Evolutionary conservation across 2,113 vertebrate species (phyloP), one percentile per base, ranked within the genome.

Genomic region (Sceloporus undulatus): DNA sequence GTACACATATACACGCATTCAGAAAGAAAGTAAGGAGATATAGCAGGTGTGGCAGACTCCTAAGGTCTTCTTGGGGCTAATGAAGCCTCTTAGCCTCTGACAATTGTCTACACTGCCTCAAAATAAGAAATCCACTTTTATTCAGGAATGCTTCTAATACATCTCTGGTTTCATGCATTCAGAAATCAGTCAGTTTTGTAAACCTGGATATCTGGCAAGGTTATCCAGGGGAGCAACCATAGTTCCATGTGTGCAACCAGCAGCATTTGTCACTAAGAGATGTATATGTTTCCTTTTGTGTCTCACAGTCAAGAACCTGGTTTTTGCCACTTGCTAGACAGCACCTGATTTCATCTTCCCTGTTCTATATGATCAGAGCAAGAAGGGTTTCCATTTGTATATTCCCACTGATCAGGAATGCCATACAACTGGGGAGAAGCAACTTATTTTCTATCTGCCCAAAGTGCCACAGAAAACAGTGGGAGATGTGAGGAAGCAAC

Each of bases 111-210:
- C 59, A 62, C 59, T 62, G 13, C 59, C 59, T 16, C 56, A 56
- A 79, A 71, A 6, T 48, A 2, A 48, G 40, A 25, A 29, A 62
- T 14, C 19, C 23, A 5, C 27, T 18, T 78, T 40, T n/a, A 38
- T 68, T 16, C 27, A 79, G 62, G 86, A 83, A 93, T 82, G 85
- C 76, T 89, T 79, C 89, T 93, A 91, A 88, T 74, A 92, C 88
- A 1, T 1, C 38, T 91, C 85, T 18, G 90, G 82, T 91, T 93
- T 62, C 77, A 89, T 65, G 73, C 87, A 79, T 91, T 38, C 82
- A 93, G 91, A 65, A 48, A 85, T 42, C 87, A 90, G 80, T 90
- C 93, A 88, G 62, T 91, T 94, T 94, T 84, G 29, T 76, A 79
- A 70, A 71, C 19, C 19, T 21, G 65, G 65, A 27, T 52, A 71